These are phyloP conservation scores for Podarcis siculus DNA, from an alignment of 2,797 vertebrate species.

Conservation along the genomic window DNA sequence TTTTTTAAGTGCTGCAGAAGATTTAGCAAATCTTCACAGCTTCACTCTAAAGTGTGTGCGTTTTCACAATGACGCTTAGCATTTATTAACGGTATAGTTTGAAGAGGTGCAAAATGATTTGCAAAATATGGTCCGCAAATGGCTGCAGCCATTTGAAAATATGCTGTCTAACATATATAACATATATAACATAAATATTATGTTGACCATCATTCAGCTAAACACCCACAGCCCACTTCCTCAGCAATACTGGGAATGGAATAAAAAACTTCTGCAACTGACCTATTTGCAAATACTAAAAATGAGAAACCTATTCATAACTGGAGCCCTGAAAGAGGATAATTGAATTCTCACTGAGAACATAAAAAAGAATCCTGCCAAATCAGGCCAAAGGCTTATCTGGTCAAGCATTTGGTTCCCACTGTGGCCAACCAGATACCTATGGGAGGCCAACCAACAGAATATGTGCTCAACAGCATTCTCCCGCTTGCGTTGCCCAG, in stretches of 20 bases:
- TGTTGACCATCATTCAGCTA: not conserved
- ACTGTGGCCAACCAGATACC: too few relatives aligned
- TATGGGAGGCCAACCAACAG: too few relatives aligned
- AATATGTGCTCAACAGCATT: too few relatives aligned
- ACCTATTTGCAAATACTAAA: not conserved
- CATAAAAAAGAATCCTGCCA: too few relatives aligned
- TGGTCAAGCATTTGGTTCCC: too few relatives aligned
- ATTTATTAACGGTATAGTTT: not conserved
- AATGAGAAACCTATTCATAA: not conserved
- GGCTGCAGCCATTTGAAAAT: not conserved
- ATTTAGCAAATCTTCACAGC: conserved; percentile 3
- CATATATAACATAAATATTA: not conserved
- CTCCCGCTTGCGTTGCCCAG: too few relatives aligned
- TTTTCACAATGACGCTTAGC: not conserved
- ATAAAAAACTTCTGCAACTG: not conserved
- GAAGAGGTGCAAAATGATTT: not conserved
- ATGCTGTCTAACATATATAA: not conserved
- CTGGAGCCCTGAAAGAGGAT: not conserved
- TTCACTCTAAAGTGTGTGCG: not conserved
- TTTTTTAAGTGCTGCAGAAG: not conserved
- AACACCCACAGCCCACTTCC: too few relatives aligned
- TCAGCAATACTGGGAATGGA: not conserved
- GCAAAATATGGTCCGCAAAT: not conserved
- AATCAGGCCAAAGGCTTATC: too few relatives aligned
- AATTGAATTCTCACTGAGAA: not conserved